A percentile compares a stretch with the other conserved stretches of the same genome.
These are phyloP conservation scores for Kryptolebias ocellatus DNA, from an alignment of 2,797 vertebrate species.

Conservation along the genomic window DNA sequence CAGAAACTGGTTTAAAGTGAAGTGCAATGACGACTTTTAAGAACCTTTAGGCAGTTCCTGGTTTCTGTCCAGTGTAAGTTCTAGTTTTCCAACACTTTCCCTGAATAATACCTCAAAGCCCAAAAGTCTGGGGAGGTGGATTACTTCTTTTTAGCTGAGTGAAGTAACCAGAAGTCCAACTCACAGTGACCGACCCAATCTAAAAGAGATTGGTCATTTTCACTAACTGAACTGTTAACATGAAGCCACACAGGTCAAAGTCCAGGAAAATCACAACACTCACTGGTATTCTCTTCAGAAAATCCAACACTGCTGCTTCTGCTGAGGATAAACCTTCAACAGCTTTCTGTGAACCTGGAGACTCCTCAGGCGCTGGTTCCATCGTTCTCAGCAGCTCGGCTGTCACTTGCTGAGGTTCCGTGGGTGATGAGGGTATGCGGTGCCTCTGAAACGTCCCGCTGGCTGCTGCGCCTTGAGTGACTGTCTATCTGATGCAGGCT, in stretches of 20 bases:
- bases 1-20: background rate
- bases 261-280: conserved; percentile 11
- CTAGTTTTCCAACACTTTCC: conserved; percentile 30
- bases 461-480: conserved; percentile 87
- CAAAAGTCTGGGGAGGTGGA: conserved; percentile 11
- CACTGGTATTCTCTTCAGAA: conserved; percentile 16
- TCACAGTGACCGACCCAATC: conserved; percentile 14
- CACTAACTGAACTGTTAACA: conserved; percentile 8
- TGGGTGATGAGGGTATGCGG: conserved; percentile 87
- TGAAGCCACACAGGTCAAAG: conserved; percentile 13
- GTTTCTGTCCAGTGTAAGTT: conserved; percentile 28
- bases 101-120: conserved; percentile 27
- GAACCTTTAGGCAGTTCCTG: conserved; percentile 5
- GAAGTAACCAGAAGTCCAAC: conserved; percentile 4
- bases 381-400: conserved; percentile 86
- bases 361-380: conserved; percentile 86
- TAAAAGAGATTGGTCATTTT: background rate
- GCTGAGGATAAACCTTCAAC: background rate
- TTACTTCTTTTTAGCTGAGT: conserved; percentile 16
- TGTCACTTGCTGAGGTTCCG: conserved; percentile 84
- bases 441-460: conserved; percentile 81
- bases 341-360: background rate
- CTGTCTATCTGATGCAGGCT: conserved; percentile 90
- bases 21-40: background rate
- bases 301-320: conserved; percentile 23